Evolutionary conservation across 2,113 vertebrate genomes (phyloP).

Genomic region (Ginglymostoma cirratum): DNA sequence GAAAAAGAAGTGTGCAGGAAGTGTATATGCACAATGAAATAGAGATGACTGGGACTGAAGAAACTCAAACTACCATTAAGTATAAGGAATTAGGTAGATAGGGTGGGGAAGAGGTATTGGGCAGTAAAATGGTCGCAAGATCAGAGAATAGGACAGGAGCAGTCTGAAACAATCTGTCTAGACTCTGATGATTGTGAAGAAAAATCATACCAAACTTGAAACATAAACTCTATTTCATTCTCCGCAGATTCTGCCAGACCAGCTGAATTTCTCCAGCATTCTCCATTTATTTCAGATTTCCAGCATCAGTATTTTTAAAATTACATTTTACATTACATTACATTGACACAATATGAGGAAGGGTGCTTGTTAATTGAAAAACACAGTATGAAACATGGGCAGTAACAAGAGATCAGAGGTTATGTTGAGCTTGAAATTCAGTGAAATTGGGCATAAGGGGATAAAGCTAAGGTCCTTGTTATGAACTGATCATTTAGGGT

Average conservation of each 20-base stretch:
- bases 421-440: not conserved
- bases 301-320: too few relatives aligned
- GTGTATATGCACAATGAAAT: not conserved
- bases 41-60: not conserved
- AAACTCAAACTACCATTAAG: not conserved
- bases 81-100: not conserved
- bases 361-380: not conserved
- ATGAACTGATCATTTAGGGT: not conserved
- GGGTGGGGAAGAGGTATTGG: not conserved
- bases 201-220: too few relatives aligned
- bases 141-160: not conserved
- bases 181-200: too few relatives aligned
- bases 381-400: not conserved
- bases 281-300: too few relatives aligned
- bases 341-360: not conserved
- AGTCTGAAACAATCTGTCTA: not conserved
- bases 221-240: too few relatives aligned
- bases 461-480: not conserved
- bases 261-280: too few relatives aligned
- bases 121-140: not conserved
- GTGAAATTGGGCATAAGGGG: not conserved
- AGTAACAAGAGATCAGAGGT: not conserved
- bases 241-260: too few relatives aligned
- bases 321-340: too few relatives aligned
- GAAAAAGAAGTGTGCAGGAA: not conserved